Conservation (phyloP, 2,797 vertebrate species). For the Loris lydekkerianus region DNA sequence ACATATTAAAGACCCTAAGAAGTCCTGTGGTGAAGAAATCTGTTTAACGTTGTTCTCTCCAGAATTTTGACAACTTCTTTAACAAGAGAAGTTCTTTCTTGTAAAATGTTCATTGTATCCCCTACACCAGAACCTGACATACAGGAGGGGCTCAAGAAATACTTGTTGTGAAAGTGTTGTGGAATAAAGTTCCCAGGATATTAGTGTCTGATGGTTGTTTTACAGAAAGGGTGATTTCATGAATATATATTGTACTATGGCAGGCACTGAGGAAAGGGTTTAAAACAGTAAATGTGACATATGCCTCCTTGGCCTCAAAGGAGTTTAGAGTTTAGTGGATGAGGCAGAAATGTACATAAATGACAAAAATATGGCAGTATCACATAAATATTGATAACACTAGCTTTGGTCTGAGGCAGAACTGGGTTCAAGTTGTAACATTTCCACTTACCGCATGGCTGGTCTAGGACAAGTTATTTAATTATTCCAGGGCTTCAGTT, state of each 20-base stretch:
- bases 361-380: background rate
- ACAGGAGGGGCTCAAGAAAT: background rate
- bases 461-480: background rate
- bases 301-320: slow-evolving; percentile 7
- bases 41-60: background rate
- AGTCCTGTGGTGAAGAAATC: background rate
- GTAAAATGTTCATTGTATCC: background rate
- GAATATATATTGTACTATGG: background rate
- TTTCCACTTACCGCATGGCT: background rate
- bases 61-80: background rate
- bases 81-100: background rate
- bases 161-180: background rate
- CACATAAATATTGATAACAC: slow-evolving; percentile 13
- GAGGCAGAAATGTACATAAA: slow-evolving; percentile 34
- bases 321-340: slow-evolving; percentile 44
- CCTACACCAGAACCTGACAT: background rate
- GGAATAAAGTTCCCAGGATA: background rate
- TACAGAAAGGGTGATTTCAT: background rate
- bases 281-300: background rate
- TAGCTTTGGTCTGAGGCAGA: slow-evolving; percentile 1
- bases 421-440: slow-evolving; percentile 20
- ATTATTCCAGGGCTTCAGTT: background rate
- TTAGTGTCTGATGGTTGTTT: background rate
- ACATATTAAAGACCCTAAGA: background rate
- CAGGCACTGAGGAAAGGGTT: background rate